Percentiles rank a stretch among this genome's conserved stretches.
Evolutionary conservation across 2,113 vertebrate genomes (phyloP).

Genomic region (Peucedramus taeniatus): DNA sequence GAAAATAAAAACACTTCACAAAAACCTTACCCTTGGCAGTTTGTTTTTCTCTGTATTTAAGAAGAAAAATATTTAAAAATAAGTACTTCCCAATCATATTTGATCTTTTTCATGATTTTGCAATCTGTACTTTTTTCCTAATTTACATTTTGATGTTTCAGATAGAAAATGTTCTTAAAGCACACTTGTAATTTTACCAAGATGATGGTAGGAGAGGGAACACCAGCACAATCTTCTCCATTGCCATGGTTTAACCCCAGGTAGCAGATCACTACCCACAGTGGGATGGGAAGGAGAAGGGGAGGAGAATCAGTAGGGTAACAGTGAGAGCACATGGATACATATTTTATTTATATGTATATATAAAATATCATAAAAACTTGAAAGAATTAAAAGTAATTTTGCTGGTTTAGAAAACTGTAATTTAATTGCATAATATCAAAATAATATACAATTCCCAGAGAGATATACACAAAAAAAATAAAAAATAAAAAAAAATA

Average conservation of each 20-base stretch:
- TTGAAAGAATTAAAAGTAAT: neutral
- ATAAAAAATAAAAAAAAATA: neutral
- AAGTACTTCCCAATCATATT: neutral
- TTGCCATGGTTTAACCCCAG: fast-evolving
- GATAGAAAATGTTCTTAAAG: neutral
- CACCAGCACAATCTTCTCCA: neutral
- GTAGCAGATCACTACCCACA: neutral
- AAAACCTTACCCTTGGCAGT: neutral
- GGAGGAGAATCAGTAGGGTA: neutral
- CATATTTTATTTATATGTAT: fast-evolving
- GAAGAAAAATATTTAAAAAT: neutral
- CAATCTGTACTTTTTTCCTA: neutral
- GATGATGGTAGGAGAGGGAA: neutral
- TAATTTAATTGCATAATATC: neutral
- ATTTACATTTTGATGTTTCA: neutral
- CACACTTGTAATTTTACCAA: neutral
- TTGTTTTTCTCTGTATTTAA: neutral
- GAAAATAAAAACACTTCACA: neutral
- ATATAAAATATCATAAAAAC: neutral
- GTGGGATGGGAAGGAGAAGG: fast-evolving
- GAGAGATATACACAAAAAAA: fast-evolving
- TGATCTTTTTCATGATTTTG: neutral
- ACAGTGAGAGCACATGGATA: neutral
- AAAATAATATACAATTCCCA: neutral
- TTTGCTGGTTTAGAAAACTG: neutral